Percentiles rank a stretch among this genome's conserved stretches.
These are phyloP conservation scores for Argyrosomus japonicus DNA, from an alignment of 2,113 vertebrate species.

Conservation along the genomic window DNA sequence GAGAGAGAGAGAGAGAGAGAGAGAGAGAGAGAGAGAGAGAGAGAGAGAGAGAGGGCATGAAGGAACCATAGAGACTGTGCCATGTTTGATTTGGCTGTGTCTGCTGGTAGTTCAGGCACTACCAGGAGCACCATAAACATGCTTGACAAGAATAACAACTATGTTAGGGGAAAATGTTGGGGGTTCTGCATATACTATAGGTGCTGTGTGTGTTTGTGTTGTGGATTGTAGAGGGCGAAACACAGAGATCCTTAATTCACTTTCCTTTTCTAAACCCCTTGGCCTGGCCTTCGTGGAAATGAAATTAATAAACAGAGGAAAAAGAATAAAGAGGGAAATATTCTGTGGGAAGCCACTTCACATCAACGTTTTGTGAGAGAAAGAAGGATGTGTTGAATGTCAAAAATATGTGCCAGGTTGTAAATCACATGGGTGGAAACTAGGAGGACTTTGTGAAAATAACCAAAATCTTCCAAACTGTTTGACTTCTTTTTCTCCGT, in stretches of 20 bases:
- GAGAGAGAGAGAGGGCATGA: constrained; percentile 2
- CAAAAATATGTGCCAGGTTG: constrained; percentile 46
- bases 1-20: too few relatives aligned
- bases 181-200: constrained; percentile 21
- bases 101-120: constrained; percentile 30
- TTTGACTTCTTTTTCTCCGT: constrained; percentile 29
- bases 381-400: constrained; percentile 40
- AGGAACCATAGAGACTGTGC: constrained; percentile 38
- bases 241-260: not conserved
- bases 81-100: constrained; percentile 69
- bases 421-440: constrained; percentile 66
- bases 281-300: constrained; percentile 16
- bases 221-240: constrained; percentile 13
- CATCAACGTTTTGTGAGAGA: constrained; percentile 26
- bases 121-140: constrained; percentile 58
- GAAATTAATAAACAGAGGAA: constrained; percentile 60
- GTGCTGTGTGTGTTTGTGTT: constrained; percentile 18
- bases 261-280: constrained; percentile 20
- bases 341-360: constrained; percentile 28
- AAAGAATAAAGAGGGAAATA: constrained; percentile 39
- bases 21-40: too few relatives aligned
- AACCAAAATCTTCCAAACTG: constrained; percentile 47
- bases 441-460: constrained; percentile 54
- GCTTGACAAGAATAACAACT: constrained; percentile 61
- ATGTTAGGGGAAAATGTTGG: constrained; percentile 40